Percentiles rank a stretch among this genome's conserved stretches.
phyloP scores from a whole-genome alignment of 92 coral and sea anemone genomes.

The Porites divaricata region DNA sequence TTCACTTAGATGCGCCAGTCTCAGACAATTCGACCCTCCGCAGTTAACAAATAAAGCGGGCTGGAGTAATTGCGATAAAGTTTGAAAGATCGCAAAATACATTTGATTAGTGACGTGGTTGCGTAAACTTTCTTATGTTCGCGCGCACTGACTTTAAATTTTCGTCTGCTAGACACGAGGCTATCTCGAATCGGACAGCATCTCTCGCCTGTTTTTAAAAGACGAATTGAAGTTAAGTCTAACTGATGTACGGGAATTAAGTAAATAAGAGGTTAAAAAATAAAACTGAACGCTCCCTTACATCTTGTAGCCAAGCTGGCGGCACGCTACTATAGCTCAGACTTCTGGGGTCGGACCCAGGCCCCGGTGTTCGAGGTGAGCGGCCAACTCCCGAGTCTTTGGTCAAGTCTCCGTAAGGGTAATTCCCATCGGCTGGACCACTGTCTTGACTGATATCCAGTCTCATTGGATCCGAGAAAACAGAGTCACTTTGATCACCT shows the following conservation, averaged over 20 bases:
- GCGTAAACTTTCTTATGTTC: too few relatives aligned
- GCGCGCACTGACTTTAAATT: too few relatives aligned
- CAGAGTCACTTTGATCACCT: constrained; percentile 75
- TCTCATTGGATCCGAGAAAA: constrained; percentile 76
- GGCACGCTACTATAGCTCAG: constrained; percentile 81
- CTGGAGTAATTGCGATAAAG: too few relatives aligned
- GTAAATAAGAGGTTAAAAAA: neutral
- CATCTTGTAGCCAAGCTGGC: constrained; percentile 96
- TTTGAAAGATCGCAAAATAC: too few relatives aligned
- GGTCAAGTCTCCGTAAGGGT: constrained; percentile 71
- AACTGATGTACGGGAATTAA: neutral
- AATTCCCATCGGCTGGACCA: constrained; percentile 51
- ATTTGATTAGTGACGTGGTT: too few relatives aligned
- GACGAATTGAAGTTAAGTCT: too few relatives aligned
- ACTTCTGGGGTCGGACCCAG: constrained; percentile 64
- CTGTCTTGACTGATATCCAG: constrained; percentile 71
- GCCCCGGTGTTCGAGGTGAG: constrained; percentile 84
- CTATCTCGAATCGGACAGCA: too few relatives aligned
- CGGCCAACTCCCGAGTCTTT: constrained; percentile 97
- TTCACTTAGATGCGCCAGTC: too few relatives aligned
- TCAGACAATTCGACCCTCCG: too few relatives aligned
- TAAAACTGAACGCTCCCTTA: constrained; percentile 44
- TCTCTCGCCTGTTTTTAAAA: too few relatives aligned
- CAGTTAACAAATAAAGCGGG: too few relatives aligned
- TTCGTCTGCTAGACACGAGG: too few relatives aligned